phyloP scores from a whole-genome alignment of 2,888 invertebrate genomes.

The Ommatoiulus sabulosus region DNA sequence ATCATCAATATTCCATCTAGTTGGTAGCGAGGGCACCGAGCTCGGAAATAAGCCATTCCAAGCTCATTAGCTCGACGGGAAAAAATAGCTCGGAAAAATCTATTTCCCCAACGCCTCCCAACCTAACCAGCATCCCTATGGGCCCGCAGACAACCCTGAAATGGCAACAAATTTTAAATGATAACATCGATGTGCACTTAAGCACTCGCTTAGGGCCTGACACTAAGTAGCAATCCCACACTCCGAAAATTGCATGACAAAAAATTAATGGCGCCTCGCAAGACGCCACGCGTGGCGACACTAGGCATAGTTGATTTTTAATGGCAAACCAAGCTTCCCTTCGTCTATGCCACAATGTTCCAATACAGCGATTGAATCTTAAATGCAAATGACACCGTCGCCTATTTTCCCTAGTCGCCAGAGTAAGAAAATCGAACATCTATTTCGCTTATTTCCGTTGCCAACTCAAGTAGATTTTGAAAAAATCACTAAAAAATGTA shows the following conservation, averaged over 20 bases:
- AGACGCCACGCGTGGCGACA: not conserved
- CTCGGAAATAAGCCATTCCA: slow-evolving; percentile 40
- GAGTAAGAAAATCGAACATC: not conserved
- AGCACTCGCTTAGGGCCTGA: slow-evolving; percentile 45
- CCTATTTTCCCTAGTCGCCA: not conserved
- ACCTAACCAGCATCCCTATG: slow-evolving; percentile 6
- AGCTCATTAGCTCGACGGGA: not conserved
- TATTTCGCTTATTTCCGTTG: no score
- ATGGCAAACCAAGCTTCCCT: no score
- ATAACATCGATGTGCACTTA: slow-evolving; percentile 48
- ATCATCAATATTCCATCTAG: slow-evolving; percentile 41
- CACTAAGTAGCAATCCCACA: slow-evolving; percentile 16
- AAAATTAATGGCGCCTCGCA: slow-evolving; percentile 2
- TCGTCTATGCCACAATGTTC: no score
- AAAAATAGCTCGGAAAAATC: slow-evolving; percentile 18
- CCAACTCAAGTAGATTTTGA: no score
- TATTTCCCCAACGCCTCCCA: not conserved
- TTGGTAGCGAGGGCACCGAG: not conserved
- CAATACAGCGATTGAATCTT: no score
- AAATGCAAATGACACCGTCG: not conserved
- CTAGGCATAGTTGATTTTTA: not conserved
- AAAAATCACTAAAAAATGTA: no score
- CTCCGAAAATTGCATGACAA: not conserved
- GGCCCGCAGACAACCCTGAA: not conserved
- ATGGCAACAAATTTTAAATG: slow-evolving; percentile 45